A percentile compares a stretch with the other conserved stretches of the same genome.
These are phyloP conservation scores for Rotaria sp. DNA, from an alignment of 2,888 invertebrate genomes.

Conservation along the genomic window DNA sequence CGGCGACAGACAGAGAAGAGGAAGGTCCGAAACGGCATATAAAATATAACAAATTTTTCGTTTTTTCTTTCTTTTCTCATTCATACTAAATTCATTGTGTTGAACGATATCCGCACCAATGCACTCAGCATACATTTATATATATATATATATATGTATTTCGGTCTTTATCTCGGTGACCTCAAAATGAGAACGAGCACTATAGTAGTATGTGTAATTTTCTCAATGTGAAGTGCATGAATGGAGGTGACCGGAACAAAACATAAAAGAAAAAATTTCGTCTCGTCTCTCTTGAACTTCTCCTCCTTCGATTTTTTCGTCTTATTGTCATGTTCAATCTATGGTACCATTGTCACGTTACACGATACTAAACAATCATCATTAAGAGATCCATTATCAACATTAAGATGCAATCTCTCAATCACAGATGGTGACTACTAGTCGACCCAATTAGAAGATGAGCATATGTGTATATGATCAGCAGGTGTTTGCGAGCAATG, in stretches of 20 bases:
- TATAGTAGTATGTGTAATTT: slow-evolving; percentile 17
- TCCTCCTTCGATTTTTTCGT: neutral
- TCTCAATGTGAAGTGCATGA: slow-evolving; percentile 18
- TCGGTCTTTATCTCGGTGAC: slow-evolving; percentile 24
- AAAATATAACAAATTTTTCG: slow-evolving; percentile 16
- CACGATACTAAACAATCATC: neutral
- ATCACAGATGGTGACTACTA: neutral
- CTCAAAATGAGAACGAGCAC: slow-evolving; percentile 22
- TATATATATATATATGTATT: neutral
- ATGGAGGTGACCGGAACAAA: slow-evolving; percentile 24
- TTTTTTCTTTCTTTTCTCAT: slow-evolving; percentile 13
- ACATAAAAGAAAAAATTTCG: neutral
- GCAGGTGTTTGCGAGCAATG: slow-evolving; percentile 4
- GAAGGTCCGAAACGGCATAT: slow-evolving; percentile 19
- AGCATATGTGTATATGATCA: neutral
- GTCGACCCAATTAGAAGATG: slow-evolving; percentile 18
- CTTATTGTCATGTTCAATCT: neutral
- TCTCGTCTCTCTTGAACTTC: slow-evolving; percentile 15
- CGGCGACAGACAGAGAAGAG: slow-evolving; percentile 21
- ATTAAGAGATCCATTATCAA: neutral
- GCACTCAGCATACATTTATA: neutral
- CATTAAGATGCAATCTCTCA: neutral
- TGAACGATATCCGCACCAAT: slow-evolving; percentile 19
- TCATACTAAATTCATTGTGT: slow-evolving; percentile 9
- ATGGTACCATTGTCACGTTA: neutral